Conservation (phyloP, 2,797 vertebrate genomes). For the Chelon auratus region DNA sequence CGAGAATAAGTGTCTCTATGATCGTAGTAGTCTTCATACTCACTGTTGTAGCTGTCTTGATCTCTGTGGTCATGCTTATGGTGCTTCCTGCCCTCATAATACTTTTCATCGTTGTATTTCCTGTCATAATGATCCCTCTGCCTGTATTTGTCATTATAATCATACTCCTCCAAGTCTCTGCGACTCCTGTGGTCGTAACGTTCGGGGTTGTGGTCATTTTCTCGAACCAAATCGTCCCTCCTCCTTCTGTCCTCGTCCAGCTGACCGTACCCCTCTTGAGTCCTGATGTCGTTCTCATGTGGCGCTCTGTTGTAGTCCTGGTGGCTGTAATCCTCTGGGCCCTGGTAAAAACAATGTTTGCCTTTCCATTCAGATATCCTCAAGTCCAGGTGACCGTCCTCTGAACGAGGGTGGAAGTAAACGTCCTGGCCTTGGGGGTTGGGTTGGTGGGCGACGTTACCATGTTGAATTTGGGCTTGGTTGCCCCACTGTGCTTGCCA, state of each 20-base stretch:
- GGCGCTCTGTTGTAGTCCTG: slow-evolving; percentile 61
- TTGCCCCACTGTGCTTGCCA: slow-evolving; percentile 72
- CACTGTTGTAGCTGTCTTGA: slow-evolving; percentile 60
- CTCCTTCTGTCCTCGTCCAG: slow-evolving; percentile 58
- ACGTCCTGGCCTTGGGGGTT: slow-evolving; percentile 62
- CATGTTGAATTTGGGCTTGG: slow-evolving; percentile 64
- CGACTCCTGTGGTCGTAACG: slow-evolving; percentile 45
- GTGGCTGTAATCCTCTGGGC: slow-evolving; percentile 71
- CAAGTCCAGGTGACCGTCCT: slow-evolving; percentile 79
- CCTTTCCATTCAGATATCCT: slow-evolving; percentile 80
- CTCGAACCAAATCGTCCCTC: slow-evolving; percentile 58
- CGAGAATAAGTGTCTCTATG: slow-evolving; percentile 43
- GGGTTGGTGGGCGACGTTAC: slow-evolving; percentile 55
- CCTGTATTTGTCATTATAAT: slow-evolving; percentile 60
- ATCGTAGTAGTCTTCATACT: slow-evolving; percentile 64
- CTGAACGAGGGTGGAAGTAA: slow-evolving; percentile 83
- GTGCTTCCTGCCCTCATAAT: slow-evolving; percentile 59
- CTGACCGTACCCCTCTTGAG: slow-evolving; percentile 60
- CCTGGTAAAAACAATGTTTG: slow-evolving; percentile 84
- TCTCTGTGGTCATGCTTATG: slow-evolving; percentile 61
- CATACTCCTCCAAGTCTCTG: slow-evolving; percentile 59
- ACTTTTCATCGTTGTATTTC: slow-evolving; percentile 60
- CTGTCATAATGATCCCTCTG: slow-evolving; percentile 59
- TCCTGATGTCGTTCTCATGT: slow-evolving; percentile 58
- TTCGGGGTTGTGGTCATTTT: slow-evolving; percentile 47